These are phyloP conservation scores for Tromatobia lineatoria DNA, from an alignment of 2,888 invertebrate genomes.

Conservation along the genomic window DNA sequence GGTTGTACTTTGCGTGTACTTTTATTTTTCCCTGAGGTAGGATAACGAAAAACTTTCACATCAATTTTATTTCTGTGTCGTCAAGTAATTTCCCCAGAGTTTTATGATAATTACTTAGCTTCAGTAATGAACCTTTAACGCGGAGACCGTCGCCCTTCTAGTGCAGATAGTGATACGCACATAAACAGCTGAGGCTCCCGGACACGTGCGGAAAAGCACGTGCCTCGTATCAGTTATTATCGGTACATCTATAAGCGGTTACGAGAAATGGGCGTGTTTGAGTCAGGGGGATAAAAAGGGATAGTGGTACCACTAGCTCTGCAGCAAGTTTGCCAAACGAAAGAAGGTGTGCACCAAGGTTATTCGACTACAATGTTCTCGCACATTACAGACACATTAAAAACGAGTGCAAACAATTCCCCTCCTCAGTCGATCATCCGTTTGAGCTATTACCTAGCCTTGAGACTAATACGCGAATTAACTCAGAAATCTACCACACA, in stretches of 20 bases:
- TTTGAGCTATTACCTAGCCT: neutral
- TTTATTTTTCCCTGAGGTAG: no score
- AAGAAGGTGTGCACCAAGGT: conserved; percentile 19
- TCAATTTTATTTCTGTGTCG: no score
- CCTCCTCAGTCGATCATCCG: neutral
- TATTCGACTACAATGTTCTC: neutral
- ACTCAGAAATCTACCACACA: neutral
- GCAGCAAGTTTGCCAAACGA: conserved; percentile 16
- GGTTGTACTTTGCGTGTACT: no score
- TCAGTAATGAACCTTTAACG: neutral
- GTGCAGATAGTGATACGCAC: no score
- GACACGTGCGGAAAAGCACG: neutral
- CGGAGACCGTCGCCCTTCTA: neutral
- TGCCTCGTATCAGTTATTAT: neutral
- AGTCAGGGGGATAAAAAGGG: conserved; percentile 4
- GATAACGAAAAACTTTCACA: no score
- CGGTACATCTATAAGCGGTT: conserved; percentile 6
- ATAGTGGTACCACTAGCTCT: conserved; percentile 8
- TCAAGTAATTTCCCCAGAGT: no score
- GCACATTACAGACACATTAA: neutral
- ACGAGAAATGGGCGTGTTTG: conserved; percentile 22
- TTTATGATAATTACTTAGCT: no score
- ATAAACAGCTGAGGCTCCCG: neutral
- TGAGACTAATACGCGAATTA: conserved; percentile 8
- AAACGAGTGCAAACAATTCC: neutral